Percentiles rank a stretch among this genome's conserved stretches.
These are phyloP conservation scores for Machaerirhynchus nigripectus DNA, from an alignment of 2,113 vertebrate genomes.

Conservation along the genomic window DNA sequence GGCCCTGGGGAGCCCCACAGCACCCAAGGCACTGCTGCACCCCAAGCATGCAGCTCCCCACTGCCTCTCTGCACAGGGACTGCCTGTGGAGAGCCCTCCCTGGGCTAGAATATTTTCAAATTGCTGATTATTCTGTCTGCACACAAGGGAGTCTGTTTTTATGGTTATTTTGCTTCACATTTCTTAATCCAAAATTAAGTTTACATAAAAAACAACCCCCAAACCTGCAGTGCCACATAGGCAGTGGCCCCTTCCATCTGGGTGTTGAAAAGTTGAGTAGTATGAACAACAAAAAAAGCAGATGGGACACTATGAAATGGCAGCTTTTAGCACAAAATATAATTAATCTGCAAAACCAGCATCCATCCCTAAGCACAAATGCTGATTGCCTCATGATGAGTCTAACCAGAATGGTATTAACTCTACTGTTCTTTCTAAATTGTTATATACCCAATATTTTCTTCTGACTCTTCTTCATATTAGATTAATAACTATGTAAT, in stretches of 20 bases:
- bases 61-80: neutral
- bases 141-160: neutral
- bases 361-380: neutral
- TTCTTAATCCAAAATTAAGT: neutral
- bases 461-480: slow-evolving; percentile 16
- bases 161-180: neutral
- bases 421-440: neutral
- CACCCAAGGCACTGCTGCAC: neutral
- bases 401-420: neutral
- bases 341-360: neutral
- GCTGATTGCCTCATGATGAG: slow-evolving; percentile 18
- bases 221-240: neutral
- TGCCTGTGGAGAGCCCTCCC: neutral
- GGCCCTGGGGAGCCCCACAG: neutral
- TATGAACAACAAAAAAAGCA: neutral
- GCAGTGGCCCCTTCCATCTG: neutral
- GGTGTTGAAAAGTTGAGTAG: neutral
- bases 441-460: slow-evolving; percentile 14
- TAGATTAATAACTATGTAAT: slow-evolving; percentile 56
- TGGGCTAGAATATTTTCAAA: neutral
- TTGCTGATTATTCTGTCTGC: neutral
- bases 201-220: neutral
- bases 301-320: neutral
- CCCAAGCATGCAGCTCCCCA: neutral
- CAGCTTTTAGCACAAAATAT: neutral